A percentile compares a stretch with the other conserved stretches of the same genome.
These are phyloP conservation scores for Stratiolaelaps scimitus DNA, from an alignment of 1,140 invertebrate genomes.

Conservation along the genomic window DNA sequence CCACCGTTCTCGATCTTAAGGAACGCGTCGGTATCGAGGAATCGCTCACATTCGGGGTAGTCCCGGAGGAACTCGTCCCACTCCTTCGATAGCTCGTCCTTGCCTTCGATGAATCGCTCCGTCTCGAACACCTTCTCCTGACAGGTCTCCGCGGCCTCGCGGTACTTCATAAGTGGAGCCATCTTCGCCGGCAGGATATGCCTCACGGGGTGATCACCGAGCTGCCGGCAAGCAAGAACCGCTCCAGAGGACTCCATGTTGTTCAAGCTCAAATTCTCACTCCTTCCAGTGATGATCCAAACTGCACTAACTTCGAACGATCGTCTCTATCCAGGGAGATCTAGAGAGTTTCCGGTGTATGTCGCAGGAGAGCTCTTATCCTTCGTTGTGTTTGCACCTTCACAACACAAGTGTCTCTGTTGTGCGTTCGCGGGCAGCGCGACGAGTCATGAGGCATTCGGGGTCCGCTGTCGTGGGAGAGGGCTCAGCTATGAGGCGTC, in stretches of 20 bases:
- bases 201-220: constrained; percentile 7
- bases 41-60: constrained; percentile 18
- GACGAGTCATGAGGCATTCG: too few species aligned
- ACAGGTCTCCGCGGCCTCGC: background rate
- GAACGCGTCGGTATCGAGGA: constrained; percentile 12
- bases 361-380: too few species aligned
- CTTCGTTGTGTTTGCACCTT: too few species aligned
- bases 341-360: too few species aligned
- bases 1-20: constrained; percentile 20
- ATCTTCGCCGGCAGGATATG: constrained; percentile 21
- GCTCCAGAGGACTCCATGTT: constrained; percentile 17
- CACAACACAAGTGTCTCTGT: too few species aligned
- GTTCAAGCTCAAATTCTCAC: too few species aligned
- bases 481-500: too few species aligned
- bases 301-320: too few species aligned
- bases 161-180: constrained; percentile 20
- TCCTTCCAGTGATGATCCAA: too few species aligned
- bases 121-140: background rate
- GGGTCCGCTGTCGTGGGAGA: too few species aligned
- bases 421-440: too few species aligned
- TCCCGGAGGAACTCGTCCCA: constrained; percentile 24
- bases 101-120: constrained; percentile 5
- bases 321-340: too few species aligned
- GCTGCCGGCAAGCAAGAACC: constrained; percentile 3
- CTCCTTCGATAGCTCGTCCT: constrained; percentile 18